phyloP scores from a whole-genome alignment of 53 echinoderm and acorn worm species.

The Echinarachnius parma region DNA sequence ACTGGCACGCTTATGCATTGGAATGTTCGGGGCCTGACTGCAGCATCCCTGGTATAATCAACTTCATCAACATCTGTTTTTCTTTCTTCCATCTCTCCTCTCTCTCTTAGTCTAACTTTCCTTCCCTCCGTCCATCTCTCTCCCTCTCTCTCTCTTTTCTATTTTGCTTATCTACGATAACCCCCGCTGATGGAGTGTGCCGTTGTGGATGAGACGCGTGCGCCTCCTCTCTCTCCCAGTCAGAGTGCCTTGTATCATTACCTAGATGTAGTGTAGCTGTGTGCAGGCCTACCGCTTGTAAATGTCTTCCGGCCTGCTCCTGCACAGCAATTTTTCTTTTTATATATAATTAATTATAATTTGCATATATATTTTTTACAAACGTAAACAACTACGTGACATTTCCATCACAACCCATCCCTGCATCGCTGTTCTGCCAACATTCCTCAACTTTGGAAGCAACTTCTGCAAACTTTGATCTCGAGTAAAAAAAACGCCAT shows the following conservation, averaged over 20 bases:
- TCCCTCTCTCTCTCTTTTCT: too few relatives aligned
- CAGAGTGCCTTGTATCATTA: constrained; percentile 37
- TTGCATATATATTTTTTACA: constrained; percentile 39
- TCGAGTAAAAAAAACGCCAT: background rate
- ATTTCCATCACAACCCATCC: background rate
- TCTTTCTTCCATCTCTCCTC: background rate
- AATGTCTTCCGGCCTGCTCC: constrained; percentile 16
- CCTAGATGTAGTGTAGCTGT: constrained; percentile 44
- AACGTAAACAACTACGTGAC: constrained; percentile 12
- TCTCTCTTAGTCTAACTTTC: too few relatives aligned
- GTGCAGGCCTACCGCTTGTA: constrained; percentile 43
- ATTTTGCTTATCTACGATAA: too few relatives aligned
- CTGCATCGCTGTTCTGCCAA: constrained; percentile 6
- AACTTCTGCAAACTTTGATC: constrained; percentile 6
- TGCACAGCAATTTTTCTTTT: constrained; percentile 19
- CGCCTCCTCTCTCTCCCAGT: constrained; percentile 2
- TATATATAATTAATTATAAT: too few relatives aligned
- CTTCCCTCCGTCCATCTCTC: background rate
- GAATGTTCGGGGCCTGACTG: constrained; percentile 23
- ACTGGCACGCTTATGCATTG: constrained; percentile 38
- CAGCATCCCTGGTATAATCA: constrained; percentile 45
- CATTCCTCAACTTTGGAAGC: constrained; percentile 22
- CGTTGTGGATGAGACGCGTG: constrained; percentile 23
- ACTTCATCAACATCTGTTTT: constrained; percentile 46
- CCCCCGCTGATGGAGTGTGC: constrained; percentile 20